Conservation (phyloP, 2,888 invertebrate species). For the Drosophila flavopinicola region DNA sequence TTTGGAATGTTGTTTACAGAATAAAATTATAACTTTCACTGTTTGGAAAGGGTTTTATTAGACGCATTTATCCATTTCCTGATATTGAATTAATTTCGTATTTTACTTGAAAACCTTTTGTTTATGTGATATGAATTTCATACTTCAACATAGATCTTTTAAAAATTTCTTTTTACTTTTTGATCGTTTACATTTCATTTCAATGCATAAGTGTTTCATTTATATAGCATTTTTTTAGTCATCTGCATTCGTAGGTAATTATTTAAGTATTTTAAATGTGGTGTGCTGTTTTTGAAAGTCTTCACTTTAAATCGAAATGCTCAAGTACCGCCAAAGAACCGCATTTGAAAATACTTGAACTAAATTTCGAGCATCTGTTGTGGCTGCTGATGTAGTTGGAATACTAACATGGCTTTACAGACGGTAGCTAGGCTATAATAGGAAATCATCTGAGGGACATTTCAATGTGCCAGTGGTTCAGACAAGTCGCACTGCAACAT, state of each 20-base stretch:
- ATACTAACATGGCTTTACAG: conserved; percentile 5
- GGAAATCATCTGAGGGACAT: conserved; percentile 13
- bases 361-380: conserved; percentile 33
- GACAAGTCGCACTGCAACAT: conserved; percentile 12
- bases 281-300: neutral
- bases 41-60: conserved; percentile 18
- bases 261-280: too few species aligned
- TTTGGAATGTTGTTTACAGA: too few species aligned
- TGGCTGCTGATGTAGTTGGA: conserved; percentile 23
- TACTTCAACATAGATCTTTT: neutral
- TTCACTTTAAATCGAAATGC: neutral
- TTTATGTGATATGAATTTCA: neutral
- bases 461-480: neutral
- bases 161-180: neutral
- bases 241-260: too few species aligned
- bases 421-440: neutral
- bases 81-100: neutral
- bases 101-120: conserved; percentile 15
- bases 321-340: conserved; percentile 35
- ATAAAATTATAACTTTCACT: conserved; percentile 23
- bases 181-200: neutral
- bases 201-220: too few species aligned
- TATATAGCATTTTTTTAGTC: neutral
- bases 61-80: conserved; percentile 4
- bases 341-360: conserved; percentile 52